Evolutionary conservation across 2,888 invertebrate genomes (phyloP).

Genomic region (Zygothrica quintamaculata): DNA sequence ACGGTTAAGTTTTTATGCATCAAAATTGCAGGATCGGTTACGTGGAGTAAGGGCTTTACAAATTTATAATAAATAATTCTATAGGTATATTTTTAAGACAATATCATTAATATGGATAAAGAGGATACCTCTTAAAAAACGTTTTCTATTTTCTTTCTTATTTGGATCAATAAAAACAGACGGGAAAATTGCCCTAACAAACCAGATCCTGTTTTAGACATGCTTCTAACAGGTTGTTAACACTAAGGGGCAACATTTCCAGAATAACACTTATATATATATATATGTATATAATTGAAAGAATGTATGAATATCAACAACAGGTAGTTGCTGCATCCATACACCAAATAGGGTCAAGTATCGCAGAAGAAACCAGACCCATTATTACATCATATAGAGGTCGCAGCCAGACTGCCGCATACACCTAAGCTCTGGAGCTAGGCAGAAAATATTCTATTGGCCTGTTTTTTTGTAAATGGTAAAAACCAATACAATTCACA

Average conservation of each 20-base stretch:
- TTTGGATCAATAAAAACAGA: too few species aligned
- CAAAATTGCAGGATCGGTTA: conserved; percentile 10
- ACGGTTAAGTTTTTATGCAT: conserved; percentile 28
- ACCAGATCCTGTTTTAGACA: too few species aligned
- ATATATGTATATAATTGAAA: too few species aligned
- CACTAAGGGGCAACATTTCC: too few species aligned
- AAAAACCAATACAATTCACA: conserved; percentile 15
- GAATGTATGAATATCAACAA: too few species aligned
- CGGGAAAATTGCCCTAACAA: too few species aligned
- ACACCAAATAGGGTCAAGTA: background rate
- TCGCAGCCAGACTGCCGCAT: background rate
- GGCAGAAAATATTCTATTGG: conserved; percentile 6
- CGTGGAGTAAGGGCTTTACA: background rate
- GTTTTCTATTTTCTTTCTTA: too few species aligned
- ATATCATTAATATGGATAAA: background rate
- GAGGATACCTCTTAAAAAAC: background rate
- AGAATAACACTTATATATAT: background rate
- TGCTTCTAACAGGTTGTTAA: too few species aligned
- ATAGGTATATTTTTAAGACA: too few species aligned
- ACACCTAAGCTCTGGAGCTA: conserved; percentile 9
- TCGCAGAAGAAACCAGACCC: too few species aligned
- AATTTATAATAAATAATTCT: background rate
- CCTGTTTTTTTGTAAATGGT: background rate
- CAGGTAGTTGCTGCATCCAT: background rate
- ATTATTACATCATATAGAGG: background rate